Percentiles rank a stretch among this genome's conserved stretches.
Evolutionary conservation across 2,888 invertebrate genomes (phyloP).

Genomic region (Melieria omissa): DNA sequence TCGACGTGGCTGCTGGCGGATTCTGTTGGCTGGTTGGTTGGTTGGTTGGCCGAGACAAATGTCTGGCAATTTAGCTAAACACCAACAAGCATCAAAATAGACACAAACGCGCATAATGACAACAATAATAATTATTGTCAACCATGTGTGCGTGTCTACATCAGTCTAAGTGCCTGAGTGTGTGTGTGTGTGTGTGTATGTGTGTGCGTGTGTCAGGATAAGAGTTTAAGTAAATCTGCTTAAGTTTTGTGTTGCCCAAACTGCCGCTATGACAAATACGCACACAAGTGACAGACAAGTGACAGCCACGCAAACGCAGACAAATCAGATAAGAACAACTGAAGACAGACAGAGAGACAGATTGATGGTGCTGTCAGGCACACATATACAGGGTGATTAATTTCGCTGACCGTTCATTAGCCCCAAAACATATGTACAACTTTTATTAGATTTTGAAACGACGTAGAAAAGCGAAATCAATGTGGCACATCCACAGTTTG

Average conservation of each 20-base stretch:
- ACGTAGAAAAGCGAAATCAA: too few species aligned
- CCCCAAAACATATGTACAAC: too few species aligned
- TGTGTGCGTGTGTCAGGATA: neutral
- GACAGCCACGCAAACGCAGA: neutral
- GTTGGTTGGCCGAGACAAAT: conserved; percentile 2
- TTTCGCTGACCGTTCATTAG: too few species aligned
- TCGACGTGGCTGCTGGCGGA: neutral
- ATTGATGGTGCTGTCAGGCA: neutral
- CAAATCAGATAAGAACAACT: neutral
- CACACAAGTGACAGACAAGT: neutral
- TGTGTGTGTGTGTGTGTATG: conserved; percentile 7
- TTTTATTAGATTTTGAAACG: too few species aligned
- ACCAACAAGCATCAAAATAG: neutral
- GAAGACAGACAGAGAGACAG: neutral
- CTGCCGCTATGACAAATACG: too few species aligned
- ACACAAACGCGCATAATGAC: conserved; percentile 2
- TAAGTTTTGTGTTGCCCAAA: neutral
- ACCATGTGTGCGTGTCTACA: too few species aligned
- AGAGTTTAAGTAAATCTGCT: neutral
- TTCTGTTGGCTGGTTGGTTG: too few species aligned
- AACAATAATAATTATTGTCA: conserved; percentile 8
- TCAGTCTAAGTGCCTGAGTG: neutral
- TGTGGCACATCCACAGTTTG: too few species aligned
- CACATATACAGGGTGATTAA: neutral
- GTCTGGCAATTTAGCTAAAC: conserved; percentile 15